phyloP scores from a whole-genome alignment of 2,888 invertebrate genomes.

The Zeuzera pyrina region DNA sequence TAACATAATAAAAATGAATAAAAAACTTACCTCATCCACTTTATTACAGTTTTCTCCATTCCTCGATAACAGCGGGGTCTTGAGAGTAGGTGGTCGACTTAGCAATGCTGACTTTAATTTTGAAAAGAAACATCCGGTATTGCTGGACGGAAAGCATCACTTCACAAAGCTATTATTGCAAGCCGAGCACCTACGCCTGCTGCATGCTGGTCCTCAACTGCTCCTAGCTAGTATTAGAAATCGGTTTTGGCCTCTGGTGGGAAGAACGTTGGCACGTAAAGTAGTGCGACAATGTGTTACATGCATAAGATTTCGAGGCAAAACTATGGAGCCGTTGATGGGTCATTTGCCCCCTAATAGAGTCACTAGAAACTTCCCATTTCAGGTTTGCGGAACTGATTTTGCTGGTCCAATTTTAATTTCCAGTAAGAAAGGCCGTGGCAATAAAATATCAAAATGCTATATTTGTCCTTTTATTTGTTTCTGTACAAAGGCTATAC shows the following conservation, averaged over 20 bases:
- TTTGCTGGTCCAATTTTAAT: too few species aligned
- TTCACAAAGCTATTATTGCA: constrained; percentile 10
- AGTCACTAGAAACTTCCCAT: constrained; percentile 5
- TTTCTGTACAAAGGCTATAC: constrained; percentile 1
- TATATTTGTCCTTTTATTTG: too few species aligned
- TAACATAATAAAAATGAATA: too few species aligned
- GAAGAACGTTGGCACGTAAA: too few species aligned
- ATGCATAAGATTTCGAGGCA: constrained; percentile 5
- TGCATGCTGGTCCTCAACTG: too few species aligned
- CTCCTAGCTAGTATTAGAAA: too few species aligned
- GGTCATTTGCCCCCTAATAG: constrained; percentile 10
- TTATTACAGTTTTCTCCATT: not conserved
- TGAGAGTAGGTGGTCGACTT: not conserved
- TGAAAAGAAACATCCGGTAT: not conserved
- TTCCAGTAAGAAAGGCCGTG: too few species aligned
- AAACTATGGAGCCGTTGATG: constrained; percentile 9
- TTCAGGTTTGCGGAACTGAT: too few species aligned
- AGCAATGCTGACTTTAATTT: not conserved
- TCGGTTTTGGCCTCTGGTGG: too few species aligned
- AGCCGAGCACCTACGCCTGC: too few species aligned
- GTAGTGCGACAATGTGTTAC: not conserved
- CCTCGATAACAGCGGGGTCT: not conserved
- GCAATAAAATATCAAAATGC: too few species aligned
- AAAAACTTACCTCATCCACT: not conserved
- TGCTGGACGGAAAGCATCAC: constrained; percentile 6